Base-by-base conservation (phyloP, 2,888 invertebrate genomes). In the Orthosia cruda region DNA sequence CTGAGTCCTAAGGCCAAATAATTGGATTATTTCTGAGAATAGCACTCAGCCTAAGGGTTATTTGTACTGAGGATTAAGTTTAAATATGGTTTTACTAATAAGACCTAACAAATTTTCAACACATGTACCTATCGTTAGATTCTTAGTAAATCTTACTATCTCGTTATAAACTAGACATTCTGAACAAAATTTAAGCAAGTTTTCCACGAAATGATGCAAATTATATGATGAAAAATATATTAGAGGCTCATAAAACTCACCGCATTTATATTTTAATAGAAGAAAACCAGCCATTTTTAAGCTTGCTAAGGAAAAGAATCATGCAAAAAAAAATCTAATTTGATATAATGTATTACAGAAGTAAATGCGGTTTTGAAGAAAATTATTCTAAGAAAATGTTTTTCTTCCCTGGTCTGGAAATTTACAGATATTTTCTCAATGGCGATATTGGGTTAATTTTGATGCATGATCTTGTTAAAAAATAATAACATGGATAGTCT, bases 281-380 rank as follows among this genome's bases (percentile, higher is more conserved):
- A 23, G 61, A 47, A 57, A 78, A 62, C 32, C 52, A 13, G 15
- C 52, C 57, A 50, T 71, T 74, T 61, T 70, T 74, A n/a, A n/a
- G n/a, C n/a, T n/a, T n/a, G 50, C 58, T 26, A 65, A 74, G 68
- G 65, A 66, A 68, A 58, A 68, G 15, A 80, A 64, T 72, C 57
- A 66, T 78, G 68, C 61, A 20, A 52, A 65, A 70, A n/a, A 65
- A 73, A 72, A 68, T 83, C 68, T 54, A 80, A 80, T 78, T 71
- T 68, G 52, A 45, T 52, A 65, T 82, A 77, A 78, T 78, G 55
- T 74, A 69, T 78, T 59, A 61, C 50, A 69, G 9, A 62, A 61
- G 64, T 82, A 71, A 71, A 82, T 77, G 63, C 58, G 57, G 55
- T 62, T 66, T 58, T 55, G n/a, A 62, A 70, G 64, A 40, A 81